Evolutionary conservation across 2,888 invertebrate genomes (phyloP), one percentile per base, ranked within the genome.

Genomic region (Himalopsyche kuldschensis): DNA sequence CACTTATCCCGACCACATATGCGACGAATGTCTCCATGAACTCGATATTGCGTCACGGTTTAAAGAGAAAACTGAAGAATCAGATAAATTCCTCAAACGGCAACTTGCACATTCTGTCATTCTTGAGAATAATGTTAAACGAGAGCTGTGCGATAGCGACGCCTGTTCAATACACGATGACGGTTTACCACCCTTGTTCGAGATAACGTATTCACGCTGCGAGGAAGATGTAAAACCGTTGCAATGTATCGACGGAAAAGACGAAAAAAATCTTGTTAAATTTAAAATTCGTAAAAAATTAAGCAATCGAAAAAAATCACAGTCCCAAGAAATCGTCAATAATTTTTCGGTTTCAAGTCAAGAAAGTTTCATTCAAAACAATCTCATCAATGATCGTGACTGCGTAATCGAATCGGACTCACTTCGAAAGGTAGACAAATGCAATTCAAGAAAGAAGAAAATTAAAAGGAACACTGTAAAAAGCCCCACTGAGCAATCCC

Each of bases 51-150:
- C 84, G 0, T 48, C 63, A 4, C 76, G 78, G 48, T 85, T 85
- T 24, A 85, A 84, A 83, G 46, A 78, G 15, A 85, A 83, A 83
- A 78, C 82, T 69, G 83, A 83, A 80, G 27, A 80, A 20, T 83
- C 85, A 20, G 84, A 85, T 15, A 31, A 55, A 24, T 32, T 79
- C 30, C 75, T 85, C 30, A 83, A 78, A 84, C 30, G 27, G 20
- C 48, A 31, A 6, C 5, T n/a, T 8, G 10, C 20, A 3, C 46
- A 78, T n/a, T 46, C 46, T 11, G 78, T 35, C 4, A 78, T 41
- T 20, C 17, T 8, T 0, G 78, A 78, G 17, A 24, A 35, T 78
- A 78, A 47, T 27, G 48, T 76, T 8, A 76, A 78, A 46, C 41
- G 11, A 3, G 78, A 78, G 41, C 20, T 24, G 20, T 78, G 8